phyloP scores from a whole-genome alignment of 1,140 invertebrate genomes.

The Neodiprion virginianus region DNA sequence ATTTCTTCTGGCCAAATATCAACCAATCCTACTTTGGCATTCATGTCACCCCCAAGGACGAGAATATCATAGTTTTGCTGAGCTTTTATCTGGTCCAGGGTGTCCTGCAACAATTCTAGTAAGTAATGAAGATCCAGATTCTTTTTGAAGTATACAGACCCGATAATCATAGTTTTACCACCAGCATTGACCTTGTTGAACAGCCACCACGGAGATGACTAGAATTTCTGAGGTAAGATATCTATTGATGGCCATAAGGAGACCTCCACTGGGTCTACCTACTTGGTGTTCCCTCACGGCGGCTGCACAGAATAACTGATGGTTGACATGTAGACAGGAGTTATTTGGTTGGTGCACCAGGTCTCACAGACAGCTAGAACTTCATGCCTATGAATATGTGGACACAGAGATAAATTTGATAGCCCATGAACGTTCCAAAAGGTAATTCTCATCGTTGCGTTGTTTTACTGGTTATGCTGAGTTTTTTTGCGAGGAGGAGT shows the following conservation, averaged over 20 bases:
- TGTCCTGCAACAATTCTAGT: slow-evolving; percentile 4
- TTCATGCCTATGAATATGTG: not conserved
- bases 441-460: slow-evolving; percentile 5
- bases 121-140: slow-evolving; percentile 1
- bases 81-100: slow-evolving; percentile 5
- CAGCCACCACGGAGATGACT: too few relatives aligned
- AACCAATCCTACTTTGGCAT: slow-evolving; percentile 9
- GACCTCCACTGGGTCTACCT: not conserved
- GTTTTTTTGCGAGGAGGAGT: not conserved
- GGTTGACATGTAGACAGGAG: not conserved
- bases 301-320: not conserved
- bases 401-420: not conserved
- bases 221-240: too few relatives aligned
- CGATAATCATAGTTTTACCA: not conserved
- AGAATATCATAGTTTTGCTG: slow-evolving; percentile 12
- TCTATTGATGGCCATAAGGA: too few relatives aligned
- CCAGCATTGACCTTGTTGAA: not conserved
- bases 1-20: slow-evolving; percentile 11
- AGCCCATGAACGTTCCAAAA: slow-evolving; percentile 7
- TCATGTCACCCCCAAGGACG: not conserved
- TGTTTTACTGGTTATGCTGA: not conserved
- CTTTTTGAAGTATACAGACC: slow-evolving; percentile 15
- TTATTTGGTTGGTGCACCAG: not conserved
- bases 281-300: not conserved
- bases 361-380: slow-evolving; percentile 8